Base-by-base conservation (phyloP, 2,113 vertebrate genomes). In the Microtus pennsylvanicus region DNA sequence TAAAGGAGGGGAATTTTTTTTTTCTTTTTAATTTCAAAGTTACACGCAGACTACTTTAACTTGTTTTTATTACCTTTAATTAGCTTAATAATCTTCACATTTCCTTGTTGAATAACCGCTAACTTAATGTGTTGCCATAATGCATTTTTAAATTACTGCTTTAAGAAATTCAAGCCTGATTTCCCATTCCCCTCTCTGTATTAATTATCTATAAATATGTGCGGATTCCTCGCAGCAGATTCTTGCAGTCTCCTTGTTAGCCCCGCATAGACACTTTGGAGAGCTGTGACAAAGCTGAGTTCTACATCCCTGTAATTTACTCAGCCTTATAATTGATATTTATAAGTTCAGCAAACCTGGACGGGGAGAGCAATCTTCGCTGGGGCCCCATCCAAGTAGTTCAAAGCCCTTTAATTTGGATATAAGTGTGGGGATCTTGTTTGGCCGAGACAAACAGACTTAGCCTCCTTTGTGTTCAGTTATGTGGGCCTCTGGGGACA, bases 151-250 rank as follows among this genome's bases (percentile, higher is more conserved):
- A 99, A 98, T 98, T 98, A 98, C 97, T 98, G 97, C 97, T 97
- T 98, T 98, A 98, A 98, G 97, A 98, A 97, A 98, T 97, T 94
- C 96, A 96, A 97, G 81, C 95, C 95, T 97, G 97, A 98, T 98
- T 98, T 98, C 97, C 97, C 86, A 97, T 98, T 98, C 97, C 93
- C 95, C 96, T 98, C 97, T 96, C 97, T 98, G 98, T 98, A 98
- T 98, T 98, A 98, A 98, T 98, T 98, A 98, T 96, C 98, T 98
- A 98, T 97, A 98, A 98, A 98, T 96, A 97, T 98, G 98, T 97
- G 96, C 90, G 95, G 96, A 98, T 98, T 98, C 98, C 98, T 97
- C 97, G 97, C 91, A 97, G 97, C 97, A 98, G 98, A 97, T 98
- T 98, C 98, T 90, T 97, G 97, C 97, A 97, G 97, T 98, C 97